Conservation (phyloP, 2,888 invertebrate genomes). For the Timema cristinae region DNA sequence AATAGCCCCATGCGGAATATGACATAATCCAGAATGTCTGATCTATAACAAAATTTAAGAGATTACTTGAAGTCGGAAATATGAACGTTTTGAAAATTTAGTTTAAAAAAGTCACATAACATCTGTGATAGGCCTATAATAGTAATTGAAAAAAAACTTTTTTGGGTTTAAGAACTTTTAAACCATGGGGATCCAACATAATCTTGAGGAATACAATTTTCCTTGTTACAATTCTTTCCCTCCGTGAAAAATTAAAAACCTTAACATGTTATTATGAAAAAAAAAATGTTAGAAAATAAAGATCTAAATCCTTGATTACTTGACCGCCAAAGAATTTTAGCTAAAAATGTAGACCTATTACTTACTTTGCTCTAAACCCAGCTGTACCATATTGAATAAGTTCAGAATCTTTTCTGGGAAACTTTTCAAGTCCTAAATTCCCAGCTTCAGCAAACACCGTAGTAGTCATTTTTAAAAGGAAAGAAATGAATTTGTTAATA, state of each 20-base stretch:
- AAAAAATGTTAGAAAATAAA: background rate
- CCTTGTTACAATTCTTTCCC: background rate
- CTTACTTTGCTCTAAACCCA: constrained; percentile 78
- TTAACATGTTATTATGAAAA: background rate
- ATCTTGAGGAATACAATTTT: too few relatives aligned
- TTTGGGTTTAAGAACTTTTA: too few relatives aligned
- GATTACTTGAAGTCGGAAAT: too few relatives aligned
- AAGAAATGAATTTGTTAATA: too few relatives aligned
- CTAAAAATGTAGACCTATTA: constrained; percentile 33
- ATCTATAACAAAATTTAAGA: constrained; percentile 56
- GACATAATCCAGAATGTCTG: constrained; percentile 80
- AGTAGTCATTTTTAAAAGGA: too few relatives aligned
- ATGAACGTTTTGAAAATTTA: too few relatives aligned
- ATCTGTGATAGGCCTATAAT: too few relatives aligned
- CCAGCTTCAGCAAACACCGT: background rate
- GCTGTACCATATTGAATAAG: constrained; percentile 77
- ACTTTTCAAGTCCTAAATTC: constrained; percentile 18
- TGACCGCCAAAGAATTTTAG: background rate
- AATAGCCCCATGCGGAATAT: constrained; percentile 92
- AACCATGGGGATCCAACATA: too few relatives aligned
- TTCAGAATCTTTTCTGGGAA: constrained; percentile 30
- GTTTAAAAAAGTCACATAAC: constrained; percentile 22
- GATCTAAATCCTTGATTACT: background rate
- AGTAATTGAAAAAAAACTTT: background rate
- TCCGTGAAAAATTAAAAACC: background rate